Conservation (phyloP, 2,113 vertebrate genomes). For the Otocyon megalotis region DNA sequence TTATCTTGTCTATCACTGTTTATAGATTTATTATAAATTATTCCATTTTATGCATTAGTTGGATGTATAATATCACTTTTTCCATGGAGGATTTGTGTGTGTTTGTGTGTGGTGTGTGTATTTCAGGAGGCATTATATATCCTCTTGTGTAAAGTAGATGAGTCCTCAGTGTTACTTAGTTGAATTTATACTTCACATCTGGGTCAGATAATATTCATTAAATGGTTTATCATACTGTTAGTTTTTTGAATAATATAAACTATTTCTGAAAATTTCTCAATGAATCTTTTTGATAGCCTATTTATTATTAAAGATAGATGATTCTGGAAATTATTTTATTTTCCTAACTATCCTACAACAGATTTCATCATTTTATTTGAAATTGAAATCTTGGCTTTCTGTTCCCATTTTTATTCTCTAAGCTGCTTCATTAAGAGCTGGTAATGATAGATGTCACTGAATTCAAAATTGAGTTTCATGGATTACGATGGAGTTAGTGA, state of each 20-base stretch:
- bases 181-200: background rate
- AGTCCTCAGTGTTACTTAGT: background rate
- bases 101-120: background rate
- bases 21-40: background rate
- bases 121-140: background rate
- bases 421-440: background rate
- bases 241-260: background rate
- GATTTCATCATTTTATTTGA: background rate
- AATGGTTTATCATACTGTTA: background rate
- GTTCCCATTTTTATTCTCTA: slow-evolving; percentile 14
- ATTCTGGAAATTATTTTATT: background rate
- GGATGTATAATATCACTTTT: background rate
- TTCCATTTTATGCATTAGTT: background rate
- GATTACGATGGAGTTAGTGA: background rate
- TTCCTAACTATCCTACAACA: background rate
- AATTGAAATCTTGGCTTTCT: background rate
- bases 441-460: background rate
- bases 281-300: background rate
- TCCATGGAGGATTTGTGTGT: background rate
- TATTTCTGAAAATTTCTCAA: slow-evolving; percentile 1
- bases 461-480: background rate
- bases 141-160: background rate
- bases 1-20: background rate
- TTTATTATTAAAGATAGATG: background rate
- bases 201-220: background rate